phyloP scores from a whole-genome alignment of 2,888 invertebrate species.

The Aricia artaxerxes region DNA sequence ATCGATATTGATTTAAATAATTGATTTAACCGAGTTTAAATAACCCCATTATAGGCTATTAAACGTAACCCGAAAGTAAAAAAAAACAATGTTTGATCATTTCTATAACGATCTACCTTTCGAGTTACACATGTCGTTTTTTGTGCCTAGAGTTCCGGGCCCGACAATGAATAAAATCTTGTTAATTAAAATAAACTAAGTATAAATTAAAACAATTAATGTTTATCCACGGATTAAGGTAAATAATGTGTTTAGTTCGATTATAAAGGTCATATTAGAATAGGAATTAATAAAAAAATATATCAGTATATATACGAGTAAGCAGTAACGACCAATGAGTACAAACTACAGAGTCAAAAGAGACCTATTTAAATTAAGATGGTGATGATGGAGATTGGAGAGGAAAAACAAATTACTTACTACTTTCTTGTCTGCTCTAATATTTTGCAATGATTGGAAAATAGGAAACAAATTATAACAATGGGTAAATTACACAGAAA shows the following conservation, averaged over 20 bases:
- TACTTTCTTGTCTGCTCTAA: too few relatives aligned
- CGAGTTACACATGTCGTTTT: constrained; percentile 8
- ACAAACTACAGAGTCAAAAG: too few relatives aligned
- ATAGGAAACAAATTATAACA: too few relatives aligned
- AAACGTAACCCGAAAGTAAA: neutral
- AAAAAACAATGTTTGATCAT: neutral
- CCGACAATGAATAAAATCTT: neutral
- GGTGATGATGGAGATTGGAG: too few relatives aligned
- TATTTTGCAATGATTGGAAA: too few relatives aligned
- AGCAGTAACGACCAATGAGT: too few relatives aligned
- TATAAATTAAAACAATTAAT: neutral
- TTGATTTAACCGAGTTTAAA: constrained; percentile 27
- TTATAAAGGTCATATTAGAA: neutral
- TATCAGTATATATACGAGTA: too few relatives aligned
- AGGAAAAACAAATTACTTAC: too few relatives aligned
- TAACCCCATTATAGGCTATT: constrained; percentile 22
- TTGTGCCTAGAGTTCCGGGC: neutral
- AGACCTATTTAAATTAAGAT: too few relatives aligned
- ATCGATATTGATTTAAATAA: constrained; percentile 27
- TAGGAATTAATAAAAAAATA: too few relatives aligned
- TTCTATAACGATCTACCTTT: neutral
- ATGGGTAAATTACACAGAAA: too few relatives aligned
- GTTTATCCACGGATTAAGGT: neutral
- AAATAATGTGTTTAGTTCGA: neutral
- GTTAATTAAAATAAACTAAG: neutral